Percentiles rank a stretch among this genome's conserved stretches.
Evolutionary conservation across 2,113 vertebrate genomes (phyloP).

Genomic region (Platysternon megacephalum): DNA sequence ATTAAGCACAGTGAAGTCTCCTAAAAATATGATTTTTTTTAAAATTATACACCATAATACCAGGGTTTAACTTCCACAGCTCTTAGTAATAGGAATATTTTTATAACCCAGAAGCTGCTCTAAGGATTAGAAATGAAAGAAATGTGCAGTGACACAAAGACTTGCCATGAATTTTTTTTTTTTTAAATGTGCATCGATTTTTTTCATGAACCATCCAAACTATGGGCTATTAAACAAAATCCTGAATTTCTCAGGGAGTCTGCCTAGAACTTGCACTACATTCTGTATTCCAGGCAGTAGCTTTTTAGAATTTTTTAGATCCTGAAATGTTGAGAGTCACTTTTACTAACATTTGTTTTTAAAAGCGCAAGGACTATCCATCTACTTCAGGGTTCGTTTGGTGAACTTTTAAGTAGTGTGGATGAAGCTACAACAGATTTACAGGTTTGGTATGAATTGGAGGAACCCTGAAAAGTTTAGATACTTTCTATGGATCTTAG

Average conservation of each 20-base stretch:
- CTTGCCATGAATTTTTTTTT: not conserved
- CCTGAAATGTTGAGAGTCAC: not conserved
- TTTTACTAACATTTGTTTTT: not conserved
- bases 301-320: not conserved
- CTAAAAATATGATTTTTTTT: not conserved
- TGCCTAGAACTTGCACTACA: not conserved
- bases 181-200: not conserved
- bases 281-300: not conserved
- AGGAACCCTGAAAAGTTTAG: not conserved
- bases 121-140: constrained; percentile 13
- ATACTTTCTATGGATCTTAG: not conserved
- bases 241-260: not conserved
- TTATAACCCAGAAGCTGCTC: constrained; percentile 11
- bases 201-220: not conserved
- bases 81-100: constrained; percentile 21
- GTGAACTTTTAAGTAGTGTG: constrained; percentile 7
- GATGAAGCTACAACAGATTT: not conserved
- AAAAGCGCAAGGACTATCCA: not conserved
- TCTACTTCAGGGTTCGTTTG: constrained; percentile 5
- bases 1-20: not conserved
- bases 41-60: not conserved
- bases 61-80: not conserved
- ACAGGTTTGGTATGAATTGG: not conserved
- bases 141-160: constrained; percentile 13
- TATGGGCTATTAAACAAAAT: not conserved